Conservation (phyloP, 2,888 invertebrate species). For the Biston stratarius region DNA sequence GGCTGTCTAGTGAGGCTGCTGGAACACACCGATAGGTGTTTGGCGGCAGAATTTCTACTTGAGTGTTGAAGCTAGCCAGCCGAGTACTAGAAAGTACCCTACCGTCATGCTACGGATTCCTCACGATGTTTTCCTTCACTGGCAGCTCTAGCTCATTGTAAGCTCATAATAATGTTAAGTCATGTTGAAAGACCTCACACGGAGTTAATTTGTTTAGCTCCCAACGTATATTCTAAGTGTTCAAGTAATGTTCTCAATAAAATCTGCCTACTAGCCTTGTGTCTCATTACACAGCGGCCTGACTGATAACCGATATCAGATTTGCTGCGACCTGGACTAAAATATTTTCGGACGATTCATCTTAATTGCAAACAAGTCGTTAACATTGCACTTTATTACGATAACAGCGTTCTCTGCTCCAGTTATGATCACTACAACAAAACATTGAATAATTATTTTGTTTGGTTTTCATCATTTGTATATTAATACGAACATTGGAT, state of each 20-base stretch:
- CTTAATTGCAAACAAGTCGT: slow-evolving; percentile 27
- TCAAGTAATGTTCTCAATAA: slow-evolving; percentile 1
- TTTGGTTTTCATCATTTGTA: not conserved
- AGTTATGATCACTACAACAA: slow-evolving; percentile 13
- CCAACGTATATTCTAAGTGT: not conserved
- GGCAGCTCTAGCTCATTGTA: too few relatives aligned
- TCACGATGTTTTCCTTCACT: too few relatives aligned
- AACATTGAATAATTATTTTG: not conserved
- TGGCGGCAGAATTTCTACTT: too few relatives aligned
- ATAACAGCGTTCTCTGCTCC: slow-evolving; percentile 22
- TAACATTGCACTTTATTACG: slow-evolving; percentile 35
- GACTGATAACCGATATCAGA: slow-evolving; percentile 31
- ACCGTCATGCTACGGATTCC: too few relatives aligned
- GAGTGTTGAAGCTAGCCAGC: too few relatives aligned
- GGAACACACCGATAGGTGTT: too few relatives aligned
- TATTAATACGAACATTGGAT: not conserved
- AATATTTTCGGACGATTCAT: slow-evolving; percentile 17
- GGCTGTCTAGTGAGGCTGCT: too few relatives aligned
- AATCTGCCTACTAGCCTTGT: slow-evolving; percentile 22
- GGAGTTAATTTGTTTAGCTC: not conserved
- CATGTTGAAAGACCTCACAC: not conserved
- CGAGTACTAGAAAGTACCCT: too few relatives aligned
- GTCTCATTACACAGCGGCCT: slow-evolving; percentile 25
- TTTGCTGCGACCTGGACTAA: slow-evolving; percentile 26
- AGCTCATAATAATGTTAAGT: too few relatives aligned